Base-by-base conservation (phyloP, 2,888 invertebrate species). In the Cyaniris semiargus region DNA sequence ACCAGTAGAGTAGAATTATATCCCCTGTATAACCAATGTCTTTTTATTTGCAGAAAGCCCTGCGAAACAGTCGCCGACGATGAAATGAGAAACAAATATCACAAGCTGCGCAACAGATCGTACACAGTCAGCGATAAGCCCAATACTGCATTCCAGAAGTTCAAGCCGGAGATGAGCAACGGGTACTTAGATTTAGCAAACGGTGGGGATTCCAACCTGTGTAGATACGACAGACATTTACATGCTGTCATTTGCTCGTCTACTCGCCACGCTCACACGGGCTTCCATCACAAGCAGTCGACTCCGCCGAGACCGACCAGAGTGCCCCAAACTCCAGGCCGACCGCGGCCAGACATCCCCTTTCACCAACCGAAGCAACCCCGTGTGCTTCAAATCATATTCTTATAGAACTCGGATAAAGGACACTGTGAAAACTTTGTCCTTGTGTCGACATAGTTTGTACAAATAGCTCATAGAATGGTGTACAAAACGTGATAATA, bases 241-340 rank as follows among this genome's bases (percentile, higher is more conserved):
- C 95, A 95, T 84, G 95, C 95, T 71, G 95, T 95, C 72, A 95
- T 95, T 80, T 95, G 95, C 83, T 94, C 95, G 27, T 94, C 94
- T 1, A 90, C 94, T 8, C 86, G 90, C 18, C 94, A 94, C 80
- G 93, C 93, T 1, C 88, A 94, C 79, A 90, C 92, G 0, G 94
- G 94, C 60, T 92, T 89, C 82, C 94, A 94, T 82, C 92, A 92
- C 81, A 90, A 92, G 81, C 92, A 90, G 70, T 81, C 84, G 75
- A 89, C 85, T 75, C 80, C 86, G 10, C 84, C 85, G 27, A 85
- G 87, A 74, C 83, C 83, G 31, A 76, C 85, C 10, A 87, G 86
- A 53, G 80, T 84, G 21, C 86, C 85, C 0, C 87, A 86, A 78
- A 79, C 83, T n/a, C 85, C 79, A 18, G 80, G 84, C 72, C 82